Evolutionary conservation across 2,113 vertebrate genomes (phyloP).

Genomic region (Eulemur rufifrons): DNA sequence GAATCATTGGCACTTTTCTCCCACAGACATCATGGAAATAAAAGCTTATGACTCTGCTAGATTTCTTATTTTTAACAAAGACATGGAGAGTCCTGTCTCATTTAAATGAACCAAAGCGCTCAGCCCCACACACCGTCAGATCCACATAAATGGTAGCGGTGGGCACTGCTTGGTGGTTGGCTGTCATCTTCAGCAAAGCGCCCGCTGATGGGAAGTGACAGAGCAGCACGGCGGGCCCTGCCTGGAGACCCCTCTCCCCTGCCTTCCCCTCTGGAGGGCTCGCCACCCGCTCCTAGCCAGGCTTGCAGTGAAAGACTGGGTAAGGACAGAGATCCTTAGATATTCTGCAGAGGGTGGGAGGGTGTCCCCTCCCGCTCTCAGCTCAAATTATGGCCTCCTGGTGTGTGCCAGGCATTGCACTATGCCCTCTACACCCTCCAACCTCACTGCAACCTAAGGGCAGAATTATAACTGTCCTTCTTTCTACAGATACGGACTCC

Average conservation of each 20-base stretch:
- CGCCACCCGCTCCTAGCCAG: background rate
- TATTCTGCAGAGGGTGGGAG: background rate
- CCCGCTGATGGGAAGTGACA: background rate
- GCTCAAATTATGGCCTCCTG: background rate
- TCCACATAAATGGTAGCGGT: background rate
- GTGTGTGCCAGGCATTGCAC: background rate
- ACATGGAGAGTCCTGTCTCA: background rate
- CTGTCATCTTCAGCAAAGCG: background rate
- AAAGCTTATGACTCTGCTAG: background rate
- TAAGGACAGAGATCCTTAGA: background rate
- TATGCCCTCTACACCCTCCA: background rate
- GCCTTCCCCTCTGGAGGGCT: background rate
- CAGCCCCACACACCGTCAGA: background rate
- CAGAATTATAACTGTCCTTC: background rate
- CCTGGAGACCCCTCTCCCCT: background rate
- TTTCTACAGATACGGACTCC: background rate
- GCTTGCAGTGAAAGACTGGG: background rate
- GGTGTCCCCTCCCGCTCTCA: background rate
- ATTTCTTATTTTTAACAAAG: background rate
- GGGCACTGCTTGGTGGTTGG: accelerated
- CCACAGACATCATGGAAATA: background rate
- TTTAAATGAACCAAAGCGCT: background rate
- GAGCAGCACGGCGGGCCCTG: background rate
- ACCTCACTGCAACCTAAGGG: background rate
- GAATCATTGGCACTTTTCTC: background rate